Evolutionary conservation across 2,888 invertebrate species (phyloP), one percentile per base, ranked within the genome.

Genomic region (Ophion slaviceki): DNA sequence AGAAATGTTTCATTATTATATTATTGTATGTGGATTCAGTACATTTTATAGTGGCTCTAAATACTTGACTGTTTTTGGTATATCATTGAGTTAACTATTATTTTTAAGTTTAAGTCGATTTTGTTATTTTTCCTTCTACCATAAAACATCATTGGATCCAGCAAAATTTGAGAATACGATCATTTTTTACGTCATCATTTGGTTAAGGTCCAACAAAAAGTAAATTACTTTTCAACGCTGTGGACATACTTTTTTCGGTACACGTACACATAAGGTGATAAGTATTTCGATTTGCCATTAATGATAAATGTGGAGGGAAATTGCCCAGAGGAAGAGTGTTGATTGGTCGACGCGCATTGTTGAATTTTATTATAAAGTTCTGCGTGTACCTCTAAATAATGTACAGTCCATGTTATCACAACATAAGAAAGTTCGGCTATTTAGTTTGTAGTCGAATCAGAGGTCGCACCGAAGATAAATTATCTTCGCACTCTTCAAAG

Each of bases 281-380:
- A 77, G 71, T 78, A 85, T 82, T 80, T 64, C 80, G 75, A 85
- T 80, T 87, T 79, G 80, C 70, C 83, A 71, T 66, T 83, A 72
- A 83, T 81, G 83, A 83, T 86, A 36, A 83, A 78, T 70, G 83
- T 86, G 80, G 78, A 84, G 78, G 71, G 78, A 66, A 80, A 61
- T 62, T 61, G 32, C 28, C 45, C 59, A 47, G 11, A 68, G 28
- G 64, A 45, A 47, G 24, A 47, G 7, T 40, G 7, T 0, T 40
- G 40, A 6, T 40, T 40, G 0, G 8, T 40, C 68, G 64, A 32
- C 24, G 40, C 66, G 64, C 45, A 71, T 79, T 57, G 77, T 66
- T 72, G 40, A 24, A 68, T 74, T 76, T 45, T 81, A 61, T 59
- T 76, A 82, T 64, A 64, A 79, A 75, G 47, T 79, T 82, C 79